A percentile compares a stretch with the other conserved stretches of the same genome.
These are phyloP conservation scores for Thereva nobilitata DNA, from an alignment of 2,888 invertebrate species.

Conservation along the genomic window DNA sequence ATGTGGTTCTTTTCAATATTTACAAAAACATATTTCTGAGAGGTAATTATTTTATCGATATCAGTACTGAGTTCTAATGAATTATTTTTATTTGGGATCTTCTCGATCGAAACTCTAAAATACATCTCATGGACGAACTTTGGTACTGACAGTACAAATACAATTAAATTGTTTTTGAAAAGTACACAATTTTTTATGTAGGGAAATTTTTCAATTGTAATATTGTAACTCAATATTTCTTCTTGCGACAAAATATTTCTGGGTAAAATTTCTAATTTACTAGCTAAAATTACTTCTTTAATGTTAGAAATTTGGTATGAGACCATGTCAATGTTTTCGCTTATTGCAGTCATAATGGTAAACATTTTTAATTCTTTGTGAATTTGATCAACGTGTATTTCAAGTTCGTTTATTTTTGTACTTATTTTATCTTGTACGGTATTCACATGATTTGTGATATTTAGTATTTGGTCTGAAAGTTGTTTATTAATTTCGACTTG, in stretches of 20 bases:
- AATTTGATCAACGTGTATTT: conserved; percentile 6
- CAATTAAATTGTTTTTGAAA: conserved; percentile 18
- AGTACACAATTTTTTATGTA: too few relatives aligned
- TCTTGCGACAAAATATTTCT: conserved; percentile 22
- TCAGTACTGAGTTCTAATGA: conserved; percentile 30
- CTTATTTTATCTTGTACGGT: conserved; percentile 4
- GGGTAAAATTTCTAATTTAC: conserved; percentile 25
- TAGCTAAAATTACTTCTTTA: conserved; percentile 27
- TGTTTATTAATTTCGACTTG: too few relatives aligned
- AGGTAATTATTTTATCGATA: too few relatives aligned
- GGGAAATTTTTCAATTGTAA: conserved; percentile 24
- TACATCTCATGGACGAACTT: conserved; percentile 3
- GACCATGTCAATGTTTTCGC: conserved; percentile 23
- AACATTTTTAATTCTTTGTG: conserved; percentile 15
- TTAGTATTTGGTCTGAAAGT: too few relatives aligned
- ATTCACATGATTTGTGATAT: too few relatives aligned
- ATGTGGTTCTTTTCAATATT: too few relatives aligned
- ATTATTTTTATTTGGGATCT: conserved; percentile 27
- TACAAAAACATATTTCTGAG: too few relatives aligned
- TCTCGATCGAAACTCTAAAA: conserved; percentile 21
- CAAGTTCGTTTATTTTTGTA: conserved; percentile 17
- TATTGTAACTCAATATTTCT: conserved; percentile 25
- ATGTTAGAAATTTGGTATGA: conserved; percentile 21
- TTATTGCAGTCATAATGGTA: conserved; percentile 11
- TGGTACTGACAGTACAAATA: conserved; percentile 27